phyloP scores from a whole-genome alignment of 2,113 vertebrate genomes.

The Calyptommatus sinebrachiatus region DNA sequence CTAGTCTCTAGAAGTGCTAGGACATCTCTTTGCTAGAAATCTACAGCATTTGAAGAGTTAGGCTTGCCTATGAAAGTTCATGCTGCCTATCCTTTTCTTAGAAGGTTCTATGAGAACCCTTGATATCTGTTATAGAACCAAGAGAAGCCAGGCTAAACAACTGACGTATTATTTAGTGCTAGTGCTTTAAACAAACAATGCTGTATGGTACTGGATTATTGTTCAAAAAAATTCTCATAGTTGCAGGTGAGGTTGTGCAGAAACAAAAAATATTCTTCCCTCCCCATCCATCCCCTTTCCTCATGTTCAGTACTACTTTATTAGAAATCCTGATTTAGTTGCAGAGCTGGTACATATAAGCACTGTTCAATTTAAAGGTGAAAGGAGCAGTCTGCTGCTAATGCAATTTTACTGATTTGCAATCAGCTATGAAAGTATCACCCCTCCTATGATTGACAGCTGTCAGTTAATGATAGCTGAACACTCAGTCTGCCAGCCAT shows the following conservation, averaged over 20 bases:
- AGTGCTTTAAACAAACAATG: not conserved
- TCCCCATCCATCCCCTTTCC: not conserved
- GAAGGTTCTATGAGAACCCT: too few relatives aligned
- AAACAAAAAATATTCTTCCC: not conserved
- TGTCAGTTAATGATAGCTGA: not conserved
- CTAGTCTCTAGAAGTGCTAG: too few relatives aligned
- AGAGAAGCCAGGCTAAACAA: not conserved
- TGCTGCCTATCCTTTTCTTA: too few relatives aligned
- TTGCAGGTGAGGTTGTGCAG: not conserved
- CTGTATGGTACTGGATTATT: not conserved
- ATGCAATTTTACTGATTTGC: not conserved
- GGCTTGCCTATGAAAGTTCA: too few relatives aligned
- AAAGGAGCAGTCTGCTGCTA: not conserved
- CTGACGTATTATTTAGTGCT: not conserved
- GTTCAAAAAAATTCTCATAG: not conserved
- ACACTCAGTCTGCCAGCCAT: not conserved
- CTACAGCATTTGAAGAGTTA: too few relatives aligned
- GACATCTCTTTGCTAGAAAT: too few relatives aligned
- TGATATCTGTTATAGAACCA: not conserved
- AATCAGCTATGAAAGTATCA: conserved; percentile 16
- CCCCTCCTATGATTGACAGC: not conserved
- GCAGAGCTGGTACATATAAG: not conserved
- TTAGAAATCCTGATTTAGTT: not conserved
- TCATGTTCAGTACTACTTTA: not conserved
- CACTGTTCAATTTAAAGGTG: not conserved